Conservation (phyloP, 2,888 invertebrate species). For the Anagyrus pseudococci region DNA sequence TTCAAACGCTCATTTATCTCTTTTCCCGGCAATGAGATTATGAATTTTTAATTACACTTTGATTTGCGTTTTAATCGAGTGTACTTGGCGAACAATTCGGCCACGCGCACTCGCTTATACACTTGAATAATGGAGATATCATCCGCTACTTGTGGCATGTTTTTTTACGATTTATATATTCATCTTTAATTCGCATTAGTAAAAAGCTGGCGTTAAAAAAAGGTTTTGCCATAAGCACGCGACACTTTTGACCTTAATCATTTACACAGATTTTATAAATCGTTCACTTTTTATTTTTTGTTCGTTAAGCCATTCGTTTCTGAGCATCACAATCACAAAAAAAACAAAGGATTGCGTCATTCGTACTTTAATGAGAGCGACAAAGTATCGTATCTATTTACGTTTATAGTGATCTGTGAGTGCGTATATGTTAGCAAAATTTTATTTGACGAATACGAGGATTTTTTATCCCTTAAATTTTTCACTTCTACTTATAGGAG, state of each 20-base stretch:
- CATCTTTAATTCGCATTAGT: slow-evolving; percentile 25
- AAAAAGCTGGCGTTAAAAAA: slow-evolving; percentile 37
- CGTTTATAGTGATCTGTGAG: slow-evolving; percentile 11
- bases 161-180: slow-evolving; percentile 13
- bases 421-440: slow-evolving; percentile 10
- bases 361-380: slow-evolving; percentile 3
- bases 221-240: slow-evolving; percentile 28
- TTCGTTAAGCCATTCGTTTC: no score
- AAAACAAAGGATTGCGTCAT: slow-evolving; percentile 16
- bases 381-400: slow-evolving; percentile 27
- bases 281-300: background rate
- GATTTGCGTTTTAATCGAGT: slow-evolving; percentile 37
- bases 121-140: no score
- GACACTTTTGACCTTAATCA: slow-evolving; percentile 4
- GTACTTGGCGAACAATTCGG: no score
- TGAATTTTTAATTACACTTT: slow-evolving; percentile 40
- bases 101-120: no score
- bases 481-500: slow-evolving; percentile 34
- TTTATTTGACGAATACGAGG: slow-evolving; percentile 28
- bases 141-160: slow-evolving; percentile 17
- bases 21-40: slow-evolving; percentile 23
- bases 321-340: slow-evolving; percentile 23
- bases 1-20: no score
- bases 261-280: background rate
- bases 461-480: slow-evolving; percentile 26